These are phyloP conservation scores for Halcyon badia DNA, from an alignment of 2,797 vertebrate genomes.

Conservation along the genomic window DNA sequence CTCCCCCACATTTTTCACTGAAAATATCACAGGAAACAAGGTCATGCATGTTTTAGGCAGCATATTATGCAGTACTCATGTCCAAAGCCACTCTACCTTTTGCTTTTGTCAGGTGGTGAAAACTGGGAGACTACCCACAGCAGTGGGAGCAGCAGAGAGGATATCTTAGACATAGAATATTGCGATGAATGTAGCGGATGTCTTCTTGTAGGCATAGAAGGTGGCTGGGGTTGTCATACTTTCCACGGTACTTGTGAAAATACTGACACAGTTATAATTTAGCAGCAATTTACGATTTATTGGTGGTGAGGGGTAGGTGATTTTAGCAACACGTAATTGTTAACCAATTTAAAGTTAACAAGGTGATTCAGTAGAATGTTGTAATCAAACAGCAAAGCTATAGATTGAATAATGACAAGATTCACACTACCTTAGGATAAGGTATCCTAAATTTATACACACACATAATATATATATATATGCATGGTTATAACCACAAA, in stretches of 20 bases:
- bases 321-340: not conserved
- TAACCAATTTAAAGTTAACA: not conserved
- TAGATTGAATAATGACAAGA: no score
- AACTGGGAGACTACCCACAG: not conserved
- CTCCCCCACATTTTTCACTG: not conserved
- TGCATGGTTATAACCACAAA: not conserved
- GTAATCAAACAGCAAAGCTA: not conserved
- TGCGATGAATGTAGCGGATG: not conserved
- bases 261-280: not conserved
- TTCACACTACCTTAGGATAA: no score
- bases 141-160: not conserved
- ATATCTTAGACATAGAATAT: not conserved
- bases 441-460: no score
- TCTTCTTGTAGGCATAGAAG: not conserved
- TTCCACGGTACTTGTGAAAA: not conserved
- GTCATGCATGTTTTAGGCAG: not conserved
- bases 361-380: not conserved
- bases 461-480: no score
- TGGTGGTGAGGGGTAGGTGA: not conserved
- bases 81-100: not conserved
- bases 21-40: not conserved
- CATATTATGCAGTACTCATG: not conserved
- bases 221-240: not conserved
- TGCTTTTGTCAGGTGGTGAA: not conserved
- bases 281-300: not conserved